Percentiles rank a stretch among this genome's conserved stretches.
phyloP scores from a whole-genome alignment of 1,140 invertebrate species.

The Papilio dardanus region DNA sequence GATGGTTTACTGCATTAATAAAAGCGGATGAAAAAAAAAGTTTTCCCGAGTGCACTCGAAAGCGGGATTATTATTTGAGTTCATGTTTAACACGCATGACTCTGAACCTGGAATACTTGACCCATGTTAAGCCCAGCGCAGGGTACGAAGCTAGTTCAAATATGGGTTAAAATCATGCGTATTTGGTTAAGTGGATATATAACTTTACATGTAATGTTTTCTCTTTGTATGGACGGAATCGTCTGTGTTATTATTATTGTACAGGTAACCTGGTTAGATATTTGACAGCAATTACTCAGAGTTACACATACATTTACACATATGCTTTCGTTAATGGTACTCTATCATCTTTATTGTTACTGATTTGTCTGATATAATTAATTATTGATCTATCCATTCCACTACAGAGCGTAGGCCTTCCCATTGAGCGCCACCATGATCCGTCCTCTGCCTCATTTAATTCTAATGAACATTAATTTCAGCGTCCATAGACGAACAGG shows the following conservation, averaged over 20 bases:
- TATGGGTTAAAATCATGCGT: conserved; percentile 32
- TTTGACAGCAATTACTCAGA: neutral
- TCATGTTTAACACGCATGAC: conserved; percentile 35
- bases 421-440: neutral
- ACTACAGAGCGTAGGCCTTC: too few species aligned
- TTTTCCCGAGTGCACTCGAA: conserved; percentile 30
- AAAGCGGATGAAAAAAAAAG: conserved; percentile 36
- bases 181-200: conserved; percentile 2
- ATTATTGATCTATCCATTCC: neutral
- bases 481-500: neutral
- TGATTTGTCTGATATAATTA: neutral
- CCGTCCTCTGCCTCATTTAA: neutral
- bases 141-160: conserved; percentile 13
- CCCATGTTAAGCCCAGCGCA: conserved; percentile 30
- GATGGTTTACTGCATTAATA: conserved; percentile 38
- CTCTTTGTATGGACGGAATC: neutral
- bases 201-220: neutral
- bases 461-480: conserved; percentile 2
- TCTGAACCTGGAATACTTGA: conserved; percentile 23
- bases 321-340: neutral
- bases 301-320: neutral
- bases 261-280: too few species aligned
- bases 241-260: too few species aligned
- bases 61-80: conserved; percentile 34
- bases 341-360: neutral